Conservation (phyloP, 1,140 invertebrate genomes). For the Nasonia giraulti region DNA sequence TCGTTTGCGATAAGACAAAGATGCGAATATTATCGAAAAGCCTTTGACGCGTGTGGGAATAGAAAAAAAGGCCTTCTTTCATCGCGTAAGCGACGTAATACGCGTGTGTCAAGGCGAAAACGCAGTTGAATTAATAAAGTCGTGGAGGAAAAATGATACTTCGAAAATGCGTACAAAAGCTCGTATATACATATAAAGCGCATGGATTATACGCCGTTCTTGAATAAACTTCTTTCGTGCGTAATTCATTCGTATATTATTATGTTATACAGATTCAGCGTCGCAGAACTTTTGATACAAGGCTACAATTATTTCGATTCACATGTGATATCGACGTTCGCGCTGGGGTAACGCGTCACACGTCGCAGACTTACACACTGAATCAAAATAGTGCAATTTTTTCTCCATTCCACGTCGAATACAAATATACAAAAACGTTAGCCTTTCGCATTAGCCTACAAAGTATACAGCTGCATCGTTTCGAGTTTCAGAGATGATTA, state of each 20-base stretch:
- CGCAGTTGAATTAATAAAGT: background rate
- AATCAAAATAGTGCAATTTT: background rate
- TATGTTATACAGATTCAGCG: background rate
- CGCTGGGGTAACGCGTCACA: background rate
- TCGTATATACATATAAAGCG: no score
- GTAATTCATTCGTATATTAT: background rate
- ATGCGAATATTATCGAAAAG: background rate
- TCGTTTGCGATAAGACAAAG: constrained; percentile 16
- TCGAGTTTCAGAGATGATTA: background rate
- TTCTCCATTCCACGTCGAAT: background rate
- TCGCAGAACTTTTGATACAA: background rate
- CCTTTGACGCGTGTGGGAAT: background rate
- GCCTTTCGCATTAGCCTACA: background rate
- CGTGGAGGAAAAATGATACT: no score
- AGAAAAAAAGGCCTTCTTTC: background rate
- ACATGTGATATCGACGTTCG: background rate
- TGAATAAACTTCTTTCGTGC: background rate
- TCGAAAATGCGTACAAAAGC: no score
- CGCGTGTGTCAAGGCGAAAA: background rate
- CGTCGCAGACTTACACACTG: background rate
- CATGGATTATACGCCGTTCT: background rate
- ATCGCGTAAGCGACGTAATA: no score
- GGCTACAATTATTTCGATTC: background rate
- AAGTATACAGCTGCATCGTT: background rate
- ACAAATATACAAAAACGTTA: background rate